Percentiles rank a stretch among this genome's conserved stretches.
These are phyloP conservation scores for Camponotus pennsylvanicus DNA, from an alignment of 1,140 invertebrate genomes.

Conservation along the genomic window DNA sequence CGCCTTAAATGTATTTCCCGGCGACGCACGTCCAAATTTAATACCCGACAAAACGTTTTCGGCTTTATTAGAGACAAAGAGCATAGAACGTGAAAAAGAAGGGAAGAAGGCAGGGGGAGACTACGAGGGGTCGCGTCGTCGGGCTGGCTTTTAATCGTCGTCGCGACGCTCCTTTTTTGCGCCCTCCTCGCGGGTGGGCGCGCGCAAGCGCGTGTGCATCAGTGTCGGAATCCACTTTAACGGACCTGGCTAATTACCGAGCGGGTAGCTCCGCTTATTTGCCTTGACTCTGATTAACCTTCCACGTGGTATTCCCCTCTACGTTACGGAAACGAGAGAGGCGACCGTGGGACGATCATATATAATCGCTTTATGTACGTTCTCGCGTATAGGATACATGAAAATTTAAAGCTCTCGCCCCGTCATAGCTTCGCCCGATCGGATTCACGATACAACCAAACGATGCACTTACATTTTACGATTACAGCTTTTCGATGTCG, in stretches of 20 bases:
- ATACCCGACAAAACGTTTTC: conserved; percentile 59
- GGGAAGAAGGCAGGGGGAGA: conserved; percentile 43
- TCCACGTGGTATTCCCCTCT: conserved; percentile 50
- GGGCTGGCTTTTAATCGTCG: conserved; percentile 70
- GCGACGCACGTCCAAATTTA: conserved; percentile 39
- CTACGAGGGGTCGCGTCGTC: conserved; percentile 52
- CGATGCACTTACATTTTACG: background rate
- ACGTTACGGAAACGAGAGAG: conserved; percentile 59
- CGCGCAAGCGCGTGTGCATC: conserved; percentile 51
- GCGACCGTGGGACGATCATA: background rate
- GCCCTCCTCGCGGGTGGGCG: conserved; percentile 37
- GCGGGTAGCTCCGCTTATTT: conserved; percentile 74
- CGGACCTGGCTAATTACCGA: conserved; percentile 79
- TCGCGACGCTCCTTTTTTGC: conserved; percentile 68
- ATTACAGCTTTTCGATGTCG: background rate
- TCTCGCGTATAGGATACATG: conserved; percentile 7
- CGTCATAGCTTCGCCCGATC: background rate
- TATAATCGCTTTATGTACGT: conserved; percentile 60
- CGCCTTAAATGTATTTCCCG: conserved; percentile 47
- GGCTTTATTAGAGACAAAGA: conserved; percentile 50
- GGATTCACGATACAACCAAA: conserved; percentile 10
- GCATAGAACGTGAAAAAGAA: background rate
- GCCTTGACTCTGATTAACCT: conserved; percentile 82
- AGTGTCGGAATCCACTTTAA: conserved; percentile 77
- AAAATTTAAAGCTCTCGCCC: conserved; percentile 38